Conservation (phyloP, 2,888 invertebrate genomes). For the Timandra comae region DNA sequence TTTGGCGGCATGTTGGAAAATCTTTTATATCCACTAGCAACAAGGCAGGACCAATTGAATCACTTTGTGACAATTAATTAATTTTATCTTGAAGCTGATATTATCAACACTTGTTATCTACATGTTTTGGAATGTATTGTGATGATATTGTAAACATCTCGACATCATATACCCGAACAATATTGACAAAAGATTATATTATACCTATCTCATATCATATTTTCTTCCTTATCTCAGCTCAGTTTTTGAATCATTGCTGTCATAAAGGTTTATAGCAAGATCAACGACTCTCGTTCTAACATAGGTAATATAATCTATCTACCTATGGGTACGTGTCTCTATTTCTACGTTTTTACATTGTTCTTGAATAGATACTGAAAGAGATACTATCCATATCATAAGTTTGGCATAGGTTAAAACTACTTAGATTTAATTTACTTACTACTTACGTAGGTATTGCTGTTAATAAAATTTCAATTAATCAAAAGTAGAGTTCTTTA, state of each 20-base stretch:
- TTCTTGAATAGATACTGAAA: too few relatives aligned
- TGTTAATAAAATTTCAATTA: too few relatives aligned
- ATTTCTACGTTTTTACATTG: too few relatives aligned
- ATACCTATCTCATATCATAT: constrained; percentile 32
- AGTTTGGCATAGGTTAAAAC: too few relatives aligned
- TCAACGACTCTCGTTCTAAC: too few relatives aligned
- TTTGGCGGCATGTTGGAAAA: constrained; percentile 28
- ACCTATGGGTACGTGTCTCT: too few relatives aligned
- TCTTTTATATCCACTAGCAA: too few relatives aligned
- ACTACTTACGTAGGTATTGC: too few relatives aligned
- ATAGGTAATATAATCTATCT: too few relatives aligned
- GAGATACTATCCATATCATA: too few relatives aligned
- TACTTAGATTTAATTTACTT: too few relatives aligned
- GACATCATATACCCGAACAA: constrained; percentile 43
- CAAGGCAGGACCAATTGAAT: constrained; percentile 5
- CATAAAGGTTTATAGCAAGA: constrained; percentile 6
- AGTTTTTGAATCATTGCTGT: constrained; percentile 29
- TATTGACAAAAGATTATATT: constrained; percentile 65
- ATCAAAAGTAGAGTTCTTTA: too few relatives aligned
- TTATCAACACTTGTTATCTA: constrained; percentile 25
- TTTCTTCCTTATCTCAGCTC: constrained; percentile 47
- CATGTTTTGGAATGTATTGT: constrained; percentile 36
- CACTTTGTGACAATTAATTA: constrained; percentile 17
- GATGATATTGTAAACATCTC: constrained; percentile 33
- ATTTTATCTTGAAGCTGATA: constrained; percentile 17